phyloP scores from a whole-genome alignment of 2,797 vertebrate species.

The Triplophysa bombifrons region DNA sequence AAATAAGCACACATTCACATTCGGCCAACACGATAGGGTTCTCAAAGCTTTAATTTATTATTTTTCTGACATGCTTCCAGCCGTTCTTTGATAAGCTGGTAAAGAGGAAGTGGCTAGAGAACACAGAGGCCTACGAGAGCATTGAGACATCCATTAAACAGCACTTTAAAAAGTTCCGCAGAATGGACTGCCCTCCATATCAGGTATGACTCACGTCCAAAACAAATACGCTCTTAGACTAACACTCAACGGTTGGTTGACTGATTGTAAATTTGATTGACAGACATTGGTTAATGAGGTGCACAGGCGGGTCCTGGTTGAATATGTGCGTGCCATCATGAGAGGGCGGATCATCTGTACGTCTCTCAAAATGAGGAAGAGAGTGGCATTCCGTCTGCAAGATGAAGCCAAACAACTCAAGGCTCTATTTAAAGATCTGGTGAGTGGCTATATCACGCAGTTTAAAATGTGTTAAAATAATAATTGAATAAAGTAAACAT shows the following conservation, averaged over 20 bases:
- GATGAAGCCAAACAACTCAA: conserved; percentile 89
- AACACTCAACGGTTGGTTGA: background rate
- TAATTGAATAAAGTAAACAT: background rate
- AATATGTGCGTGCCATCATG: conserved; percentile 88
- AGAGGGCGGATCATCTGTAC: conserved; percentile 85
- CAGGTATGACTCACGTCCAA: conserved; percentile 74
- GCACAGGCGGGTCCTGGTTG: conserved; percentile 85
- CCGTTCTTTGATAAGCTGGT: conserved; percentile 90
- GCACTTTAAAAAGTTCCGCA: conserved; percentile 83
- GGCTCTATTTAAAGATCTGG: conserved; percentile 88
- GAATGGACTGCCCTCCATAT: conserved; percentile 87
- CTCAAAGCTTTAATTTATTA: background rate
- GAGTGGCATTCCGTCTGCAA: conserved; percentile 84
- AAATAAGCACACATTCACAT: background rate
- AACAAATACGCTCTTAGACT: background rate
- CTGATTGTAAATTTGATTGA: conserved; percentile 13
- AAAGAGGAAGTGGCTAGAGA: conserved; percentile 88
- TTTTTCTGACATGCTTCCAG: conserved; percentile 65
- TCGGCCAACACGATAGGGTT: background rate
- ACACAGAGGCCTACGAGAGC: conserved; percentile 84
- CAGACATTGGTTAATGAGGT: conserved; percentile 87
- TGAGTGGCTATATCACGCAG: conserved; percentile 52
- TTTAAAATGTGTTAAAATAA: too few relatives aligned
- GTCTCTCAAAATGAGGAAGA: conserved; percentile 86
- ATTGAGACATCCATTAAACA: conserved; percentile 83